Base-by-base conservation (phyloP, 1,140 invertebrate species). In the Polypedilum vanderplanki region DNA sequence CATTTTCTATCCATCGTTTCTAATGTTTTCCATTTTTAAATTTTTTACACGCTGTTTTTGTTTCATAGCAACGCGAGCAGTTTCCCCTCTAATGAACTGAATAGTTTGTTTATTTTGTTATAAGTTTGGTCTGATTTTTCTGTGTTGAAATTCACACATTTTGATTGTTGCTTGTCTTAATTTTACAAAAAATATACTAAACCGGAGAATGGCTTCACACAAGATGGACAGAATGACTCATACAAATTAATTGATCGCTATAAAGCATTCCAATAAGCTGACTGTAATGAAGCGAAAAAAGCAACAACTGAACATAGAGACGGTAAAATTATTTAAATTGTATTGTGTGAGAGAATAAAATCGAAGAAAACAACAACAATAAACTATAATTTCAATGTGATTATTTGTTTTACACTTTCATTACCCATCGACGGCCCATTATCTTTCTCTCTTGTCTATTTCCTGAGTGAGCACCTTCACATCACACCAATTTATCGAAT, bases 351-450 rank as follows among this genome's bases (percentile, higher is more conserved):
- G 46, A n/a, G 46, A 57, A n/a, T 33, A 33, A 57, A 57, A 8
- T 57, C n/a, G 46, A 57, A 57, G 18, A 18, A 18, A 22, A 9
- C 65, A 70, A 70, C 17, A 70, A 22, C 17, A 22, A 18, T 18
- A 22, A 70, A n/a, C 17, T 22, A 70, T 70, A 70, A 70, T 70
- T 70, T 70, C 9, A 12, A 70, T 18, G 65, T 70, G 65, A 70
- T 70, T 70, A 70, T 70, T 70, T 70, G 65, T 70, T 70, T 70
- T 70, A 70, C 65, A 70, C 65, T 70, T 70, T 70, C 20, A 18
- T 70, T 70, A 57, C 46, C 46, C 46, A 57, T 57, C 46, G 9
- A 18, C 65, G 9, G 65, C 65, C 65, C 15, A 70, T 70, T 70
- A 70, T 18, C 20, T 70, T 20, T 70, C 24, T 57, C n/a, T 57